Conservation (phyloP, 1,140 invertebrate genomes). For the Drosophila navojoa region DNA sequence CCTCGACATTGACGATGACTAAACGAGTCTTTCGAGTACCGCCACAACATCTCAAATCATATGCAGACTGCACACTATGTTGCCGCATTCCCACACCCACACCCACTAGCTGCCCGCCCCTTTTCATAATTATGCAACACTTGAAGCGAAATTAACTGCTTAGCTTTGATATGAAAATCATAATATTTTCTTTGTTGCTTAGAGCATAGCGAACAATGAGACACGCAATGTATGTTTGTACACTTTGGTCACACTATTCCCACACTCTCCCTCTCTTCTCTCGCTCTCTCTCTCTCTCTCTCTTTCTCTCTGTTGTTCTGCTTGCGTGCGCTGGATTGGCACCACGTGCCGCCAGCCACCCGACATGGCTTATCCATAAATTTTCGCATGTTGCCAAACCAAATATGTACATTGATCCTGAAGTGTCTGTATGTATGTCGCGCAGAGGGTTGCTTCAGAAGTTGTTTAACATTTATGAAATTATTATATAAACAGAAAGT, state of each 20-base stretch:
- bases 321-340: conserved; percentile 41
- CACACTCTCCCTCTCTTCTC: neutral
- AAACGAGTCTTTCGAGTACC: conserved; percentile 28
- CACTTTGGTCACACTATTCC: conserved; percentile 24
- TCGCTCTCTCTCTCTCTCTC: neutral
- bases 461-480: neutral
- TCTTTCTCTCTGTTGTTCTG: neutral
- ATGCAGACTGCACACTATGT: conserved; percentile 1
- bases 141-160: conserved; percentile 48
- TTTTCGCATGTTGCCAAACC: conserved; percentile 44
- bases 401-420: conserved; percentile 49
- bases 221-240: conserved; percentile 47
- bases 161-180: conserved; percentile 48
- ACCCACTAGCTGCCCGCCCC: neutral
- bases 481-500: too few species aligned
- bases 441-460: neutral
- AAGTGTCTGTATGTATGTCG: conserved; percentile 6
- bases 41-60: conserved; percentile 37
- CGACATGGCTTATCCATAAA: conserved; percentile 48
- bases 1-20: conserved; percentile 38
- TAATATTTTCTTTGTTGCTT: conserved; percentile 44
- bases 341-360: conserved; percentile 48
- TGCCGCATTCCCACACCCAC: neutral
- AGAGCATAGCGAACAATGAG: conserved; percentile 5
- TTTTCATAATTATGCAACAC: conserved; percentile 44